A percentile compares a stretch with the other conserved stretches of the same genome.
Evolutionary conservation across 2,888 invertebrate species (phyloP).

Genomic region (Dolichomitus sp.): DNA sequence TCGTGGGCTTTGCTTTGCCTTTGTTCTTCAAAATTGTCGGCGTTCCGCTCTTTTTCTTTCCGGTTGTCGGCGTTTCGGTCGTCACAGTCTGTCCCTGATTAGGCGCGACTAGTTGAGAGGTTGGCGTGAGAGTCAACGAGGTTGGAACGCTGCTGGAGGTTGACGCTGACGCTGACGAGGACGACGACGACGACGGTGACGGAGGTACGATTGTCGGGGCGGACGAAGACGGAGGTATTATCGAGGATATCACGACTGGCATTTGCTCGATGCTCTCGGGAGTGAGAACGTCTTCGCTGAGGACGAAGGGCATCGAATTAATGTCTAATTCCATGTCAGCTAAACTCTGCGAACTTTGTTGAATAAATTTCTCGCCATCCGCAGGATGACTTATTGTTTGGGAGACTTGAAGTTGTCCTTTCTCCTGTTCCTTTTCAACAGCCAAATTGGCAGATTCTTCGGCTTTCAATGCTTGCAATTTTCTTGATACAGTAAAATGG

Average conservation of each 20-base stretch:
- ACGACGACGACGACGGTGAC: constrained; percentile 65
- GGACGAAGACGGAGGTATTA: constrained; percentile 74
- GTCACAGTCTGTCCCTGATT: constrained; percentile 70
- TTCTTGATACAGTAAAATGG: constrained; percentile 74
- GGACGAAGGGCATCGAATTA: constrained; percentile 92
- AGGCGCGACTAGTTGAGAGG: constrained; percentile 72
- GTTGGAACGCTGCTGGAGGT: constrained; percentile 58
- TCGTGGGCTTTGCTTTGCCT: constrained; percentile 82
- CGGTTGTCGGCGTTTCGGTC: constrained; percentile 56
- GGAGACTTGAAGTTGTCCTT: constrained; percentile 48
- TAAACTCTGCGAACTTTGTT: constrained; percentile 79
- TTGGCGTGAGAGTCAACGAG: constrained; percentile 72
- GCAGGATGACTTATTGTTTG: constrained; percentile 66
- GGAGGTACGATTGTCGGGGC: constrained; percentile 60
- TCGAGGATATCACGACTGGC: constrained; percentile 88
- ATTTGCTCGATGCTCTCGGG: constrained; percentile 91
- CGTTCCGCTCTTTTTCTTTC: constrained; percentile 81
- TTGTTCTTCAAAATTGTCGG: constrained; percentile 83
- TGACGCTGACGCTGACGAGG: constrained; percentile 64
- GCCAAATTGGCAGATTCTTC: constrained; percentile 75
- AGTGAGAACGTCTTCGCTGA: constrained; percentile 91
- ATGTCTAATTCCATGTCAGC: constrained; percentile 89
- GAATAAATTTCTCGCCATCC: constrained; percentile 78
- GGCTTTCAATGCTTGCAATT: constrained; percentile 78
- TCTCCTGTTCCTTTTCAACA: constrained; percentile 52